These are phyloP conservation scores for Enteromius unitaeniatus DNA, from an alignment of 2,797 vertebrate genomes.

Conservation along the genomic window DNA sequence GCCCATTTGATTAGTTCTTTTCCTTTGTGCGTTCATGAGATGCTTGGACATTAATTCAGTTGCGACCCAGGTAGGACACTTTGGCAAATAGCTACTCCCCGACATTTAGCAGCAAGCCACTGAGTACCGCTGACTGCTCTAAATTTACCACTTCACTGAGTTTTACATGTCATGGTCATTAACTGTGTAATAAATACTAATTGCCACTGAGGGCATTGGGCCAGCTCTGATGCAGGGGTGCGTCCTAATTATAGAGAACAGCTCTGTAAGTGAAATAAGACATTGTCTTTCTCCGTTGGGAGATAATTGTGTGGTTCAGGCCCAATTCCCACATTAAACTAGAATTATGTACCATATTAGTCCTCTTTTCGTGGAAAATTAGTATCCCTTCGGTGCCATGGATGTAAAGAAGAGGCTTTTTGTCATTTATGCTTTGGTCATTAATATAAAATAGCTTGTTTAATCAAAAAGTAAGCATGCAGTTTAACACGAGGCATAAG, in stretches of 20 bases:
- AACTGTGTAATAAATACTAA: slow-evolving; percentile 69
- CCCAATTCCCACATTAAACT: slow-evolving; percentile 57
- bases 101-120: slow-evolving; percentile 46
- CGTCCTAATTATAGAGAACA: slow-evolving; percentile 55
- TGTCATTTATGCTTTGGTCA: slow-evolving; percentile 55
- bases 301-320: slow-evolving; percentile 61
- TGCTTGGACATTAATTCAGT: slow-evolving; percentile 33
- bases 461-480: slow-evolving; percentile 26
- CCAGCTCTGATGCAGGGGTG: slow-evolving; percentile 52
- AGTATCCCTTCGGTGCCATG: slow-evolving; percentile 43
- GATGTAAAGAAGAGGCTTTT: slow-evolving; percentile 30
- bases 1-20: neutral
- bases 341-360: slow-evolving; percentile 61
- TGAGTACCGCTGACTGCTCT: slow-evolving; percentile 58
- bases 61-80: slow-evolving; percentile 38
- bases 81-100: slow-evolving; percentile 33
- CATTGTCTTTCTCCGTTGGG: slow-evolving; percentile 56
- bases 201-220: slow-evolving; percentile 59
- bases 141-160: slow-evolving; percentile 64
- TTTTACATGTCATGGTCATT: slow-evolving; percentile 65
- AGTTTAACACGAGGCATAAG: neutral
- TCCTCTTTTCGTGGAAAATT: slow-evolving; percentile 53
- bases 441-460: slow-evolving; percentile 50
- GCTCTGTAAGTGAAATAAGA: slow-evolving; percentile 61
- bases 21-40: neutral